Evolutionary conservation across 2,797 vertebrate species (phyloP).

Genomic region (Sebastes vulpes): DNA sequence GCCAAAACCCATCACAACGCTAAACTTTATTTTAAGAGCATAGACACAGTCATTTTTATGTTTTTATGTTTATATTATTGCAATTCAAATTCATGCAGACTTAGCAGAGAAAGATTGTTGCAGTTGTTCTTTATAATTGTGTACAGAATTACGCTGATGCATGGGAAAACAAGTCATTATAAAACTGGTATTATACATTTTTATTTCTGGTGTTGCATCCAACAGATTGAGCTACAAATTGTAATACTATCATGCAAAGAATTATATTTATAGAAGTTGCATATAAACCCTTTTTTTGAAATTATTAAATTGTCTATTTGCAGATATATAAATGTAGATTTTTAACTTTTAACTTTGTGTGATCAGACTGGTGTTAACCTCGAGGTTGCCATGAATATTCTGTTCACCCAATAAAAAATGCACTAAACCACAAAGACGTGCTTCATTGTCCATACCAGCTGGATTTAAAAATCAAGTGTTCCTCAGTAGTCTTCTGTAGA

Average conservation of each 20-base stretch:
- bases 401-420: slow-evolving; percentile 66
- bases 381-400: slow-evolving; percentile 43
- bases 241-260: neutral
- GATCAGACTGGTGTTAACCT: slow-evolving; percentile 18
- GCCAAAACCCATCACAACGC: slow-evolving; percentile 41
- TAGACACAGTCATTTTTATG: slow-evolving; percentile 16
- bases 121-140: neutral
- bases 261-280: slow-evolving; percentile 55
- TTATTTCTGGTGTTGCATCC: slow-evolving; percentile 4
- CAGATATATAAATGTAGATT: slow-evolving; percentile 26
- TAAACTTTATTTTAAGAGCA: slow-evolving; percentile 13
- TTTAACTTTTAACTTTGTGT: slow-evolving; percentile 18
- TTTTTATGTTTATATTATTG: slow-evolving; percentile 37
- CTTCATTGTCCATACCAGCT: neutral
- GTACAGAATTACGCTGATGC: slow-evolving; percentile 16
- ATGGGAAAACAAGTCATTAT: neutral
- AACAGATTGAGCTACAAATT: neutral
- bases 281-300: slow-evolving; percentile 35
- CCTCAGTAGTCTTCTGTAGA: neutral
- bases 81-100: slow-evolving; percentile 24
- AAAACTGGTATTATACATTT: neutral
- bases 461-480: neutral
- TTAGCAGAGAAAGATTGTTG: slow-evolving; percentile 8
- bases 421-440: slow-evolving; percentile 9
- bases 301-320: slow-evolving; percentile 19